These are phyloP conservation scores for Xenopus borealis DNA, from an alignment of 2,113 vertebrate genomes.

Conservation along the genomic window DNA sequence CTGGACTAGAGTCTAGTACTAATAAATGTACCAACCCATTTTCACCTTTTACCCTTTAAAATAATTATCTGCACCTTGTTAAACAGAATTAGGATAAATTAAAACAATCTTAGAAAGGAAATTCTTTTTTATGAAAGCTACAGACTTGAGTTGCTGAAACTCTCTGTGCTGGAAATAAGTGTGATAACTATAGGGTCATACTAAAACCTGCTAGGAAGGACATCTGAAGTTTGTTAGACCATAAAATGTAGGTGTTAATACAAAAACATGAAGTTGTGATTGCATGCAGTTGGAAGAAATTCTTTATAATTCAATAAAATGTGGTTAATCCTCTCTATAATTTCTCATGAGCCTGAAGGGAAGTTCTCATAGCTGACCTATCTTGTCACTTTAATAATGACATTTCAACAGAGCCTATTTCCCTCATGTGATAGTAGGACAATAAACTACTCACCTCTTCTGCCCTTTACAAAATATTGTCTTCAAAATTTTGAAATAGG, in stretches of 20 bases:
- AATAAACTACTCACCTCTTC: conserved; percentile 33
- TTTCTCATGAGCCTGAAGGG: conserved; percentile 16
- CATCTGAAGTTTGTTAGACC: neutral
- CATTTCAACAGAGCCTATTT: conserved; percentile 35
- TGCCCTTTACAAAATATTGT: conserved; percentile 36
- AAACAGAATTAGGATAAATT: too few species aligned
- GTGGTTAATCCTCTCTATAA: conserved; percentile 18
- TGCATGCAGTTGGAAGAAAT: conserved; percentile 5
- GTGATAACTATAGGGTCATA: neutral
- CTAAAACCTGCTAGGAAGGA: neutral
- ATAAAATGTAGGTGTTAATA: too few species aligned
- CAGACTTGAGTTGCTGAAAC: too few species aligned
- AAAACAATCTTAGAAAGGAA: too few species aligned
- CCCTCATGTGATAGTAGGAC: conserved; percentile 9
- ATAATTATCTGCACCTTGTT: too few species aligned
- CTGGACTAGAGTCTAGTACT: too few species aligned
- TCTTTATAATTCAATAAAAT: neutral
- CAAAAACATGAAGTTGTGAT: neutral
- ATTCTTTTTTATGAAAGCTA: too few species aligned
- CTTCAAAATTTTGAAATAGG: conserved; percentile 25
- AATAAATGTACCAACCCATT: too few species aligned
- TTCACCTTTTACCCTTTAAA: too few species aligned
- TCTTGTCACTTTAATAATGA: conserved; percentile 43
- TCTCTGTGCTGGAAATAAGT: too few species aligned
- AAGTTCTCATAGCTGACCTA: conserved; percentile 15